Base-by-base conservation (phyloP, 1,140 invertebrate genomes). In the Orussus abietinus region DNA sequence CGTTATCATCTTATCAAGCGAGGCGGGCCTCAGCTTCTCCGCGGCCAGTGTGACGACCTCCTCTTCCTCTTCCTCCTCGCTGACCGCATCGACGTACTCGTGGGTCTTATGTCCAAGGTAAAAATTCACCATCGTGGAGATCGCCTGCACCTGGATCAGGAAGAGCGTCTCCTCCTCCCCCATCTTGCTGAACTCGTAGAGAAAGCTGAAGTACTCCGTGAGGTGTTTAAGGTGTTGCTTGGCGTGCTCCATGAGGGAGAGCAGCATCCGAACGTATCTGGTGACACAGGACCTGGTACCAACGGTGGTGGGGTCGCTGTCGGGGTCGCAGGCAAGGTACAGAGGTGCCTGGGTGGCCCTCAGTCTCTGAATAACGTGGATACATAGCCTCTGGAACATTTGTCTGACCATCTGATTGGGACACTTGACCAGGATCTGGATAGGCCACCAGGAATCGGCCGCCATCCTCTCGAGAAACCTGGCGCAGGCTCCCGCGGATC, bases 1-100 rank as follows among this genome's bases (percentile, higher is more conserved):
- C 5, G 89, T 86, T 32, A 96, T 92, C 92, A 96, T 96, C 73
- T 96, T 96, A 64, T 95, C 92, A n/a, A 96, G 70, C 0, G 92
- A 92, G 1, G 88, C 86, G 0, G 91, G 90, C 50, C 90, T 81
- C 39, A 90, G 81, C 63, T 92, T 92, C 45, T 87, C 85, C 12
- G 81, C 77, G 0, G 82, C 75, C 34, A 80, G 72, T 6, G 83
- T 76, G 2, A 81, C 75, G 12, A 84, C 80, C 40, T 85, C 83
- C 49, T 84, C 85, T 43, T 88, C 86, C 45, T 90, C 88, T 48
- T 95, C 91, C 50, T 90, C 87, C 48, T 88, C 87, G 43, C 80
- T 83, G 10, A 80, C 79, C 39, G 81, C 74, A 38, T 83, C 81
- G 53, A 84, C 81, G 53, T 77, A 78, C 58, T 83, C 80, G 46